Conservation (phyloP, 2,888 invertebrate genomes). For the Andricus curvator region DNA sequence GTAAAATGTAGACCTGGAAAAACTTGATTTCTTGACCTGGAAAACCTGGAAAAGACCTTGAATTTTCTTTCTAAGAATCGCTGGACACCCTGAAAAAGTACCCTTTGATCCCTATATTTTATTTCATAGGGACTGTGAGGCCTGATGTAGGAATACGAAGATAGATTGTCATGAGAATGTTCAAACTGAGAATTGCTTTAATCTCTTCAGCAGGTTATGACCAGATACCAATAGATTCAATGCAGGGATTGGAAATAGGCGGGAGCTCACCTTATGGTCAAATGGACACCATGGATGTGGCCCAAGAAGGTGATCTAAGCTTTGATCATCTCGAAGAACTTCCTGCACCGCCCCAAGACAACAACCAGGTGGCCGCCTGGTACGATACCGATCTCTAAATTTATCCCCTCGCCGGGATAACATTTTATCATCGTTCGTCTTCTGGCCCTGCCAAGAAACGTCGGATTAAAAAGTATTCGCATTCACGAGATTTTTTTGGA, state of each 20-base stretch:
- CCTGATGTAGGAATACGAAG: too few species aligned
- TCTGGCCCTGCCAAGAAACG: too few species aligned
- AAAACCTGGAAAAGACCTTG: too few species aligned
- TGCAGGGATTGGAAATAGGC: conserved; percentile 96
- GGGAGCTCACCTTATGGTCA: conserved; percentile 87
- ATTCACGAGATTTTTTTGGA: too few species aligned
- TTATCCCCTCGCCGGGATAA: neutral
- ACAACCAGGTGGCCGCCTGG: conserved; percentile 97
- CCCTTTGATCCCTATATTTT: too few species aligned
- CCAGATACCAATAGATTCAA: conserved; percentile 97
- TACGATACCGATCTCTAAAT: conserved; percentile 96
- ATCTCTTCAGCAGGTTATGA: conserved; percentile 88
- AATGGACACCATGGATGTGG: conserved; percentile 93
- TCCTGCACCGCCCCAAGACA: conserved; percentile 91
- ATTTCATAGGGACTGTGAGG: too few species aligned
- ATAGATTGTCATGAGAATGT: neutral
- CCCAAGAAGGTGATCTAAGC: conserved; percentile 86
- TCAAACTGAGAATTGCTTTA: conserved; percentile 23
- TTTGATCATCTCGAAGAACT: conserved; percentile 89
- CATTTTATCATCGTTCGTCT: conserved; percentile 23
- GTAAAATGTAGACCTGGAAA: too few species aligned
- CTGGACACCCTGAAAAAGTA: too few species aligned
- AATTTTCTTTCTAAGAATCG: too few species aligned
- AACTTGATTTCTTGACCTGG: too few species aligned
- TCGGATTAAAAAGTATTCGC: too few species aligned